phyloP scores from a whole-genome alignment of 1,140 invertebrate genomes.

The Drosophila orosa region DNA sequence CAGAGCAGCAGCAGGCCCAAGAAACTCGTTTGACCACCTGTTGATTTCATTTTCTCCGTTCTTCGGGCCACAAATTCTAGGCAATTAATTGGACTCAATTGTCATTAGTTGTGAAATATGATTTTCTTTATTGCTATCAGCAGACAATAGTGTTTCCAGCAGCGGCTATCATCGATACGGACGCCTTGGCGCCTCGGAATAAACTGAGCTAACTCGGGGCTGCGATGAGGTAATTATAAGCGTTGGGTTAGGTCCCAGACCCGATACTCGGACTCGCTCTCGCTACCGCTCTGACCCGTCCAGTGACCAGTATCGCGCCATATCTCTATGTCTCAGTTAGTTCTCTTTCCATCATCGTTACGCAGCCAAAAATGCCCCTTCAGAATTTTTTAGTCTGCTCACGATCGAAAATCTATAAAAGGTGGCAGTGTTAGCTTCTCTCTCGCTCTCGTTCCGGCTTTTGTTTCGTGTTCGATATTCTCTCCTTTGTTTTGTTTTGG shows the following conservation, averaged over 20 bases:
- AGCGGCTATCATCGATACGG: slow-evolving; percentile 1
- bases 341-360: slow-evolving; percentile 19
- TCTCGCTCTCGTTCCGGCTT: not conserved
- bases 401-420: slow-evolving; percentile 8
- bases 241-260: slow-evolving; percentile 20
- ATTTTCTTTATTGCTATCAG: slow-evolving; percentile 6
- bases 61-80: not conserved
- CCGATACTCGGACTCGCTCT: not conserved
- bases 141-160: not conserved
- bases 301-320: not conserved
- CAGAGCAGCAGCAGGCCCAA: slow-evolving; percentile 40
- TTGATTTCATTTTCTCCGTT: slow-evolving; percentile 23
- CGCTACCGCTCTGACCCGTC: not conserved
- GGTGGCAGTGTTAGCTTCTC: not conserved
- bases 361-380: not conserved
- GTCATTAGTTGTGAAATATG: slow-evolving; percentile 3
- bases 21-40: slow-evolving; percentile 49
- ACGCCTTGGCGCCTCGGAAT: slow-evolving; percentile 6
- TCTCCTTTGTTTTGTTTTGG: slow-evolving; percentile 22
- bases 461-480: not conserved
- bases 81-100: slow-evolving; percentile 23
- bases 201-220: slow-evolving; percentile 40
- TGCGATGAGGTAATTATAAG: slow-evolving; percentile 37
- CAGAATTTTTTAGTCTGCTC: not conserved
- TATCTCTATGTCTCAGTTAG: not conserved